Conservation (phyloP, 2,113 vertebrate genomes). For the Sphyrna mokarran region DNA sequence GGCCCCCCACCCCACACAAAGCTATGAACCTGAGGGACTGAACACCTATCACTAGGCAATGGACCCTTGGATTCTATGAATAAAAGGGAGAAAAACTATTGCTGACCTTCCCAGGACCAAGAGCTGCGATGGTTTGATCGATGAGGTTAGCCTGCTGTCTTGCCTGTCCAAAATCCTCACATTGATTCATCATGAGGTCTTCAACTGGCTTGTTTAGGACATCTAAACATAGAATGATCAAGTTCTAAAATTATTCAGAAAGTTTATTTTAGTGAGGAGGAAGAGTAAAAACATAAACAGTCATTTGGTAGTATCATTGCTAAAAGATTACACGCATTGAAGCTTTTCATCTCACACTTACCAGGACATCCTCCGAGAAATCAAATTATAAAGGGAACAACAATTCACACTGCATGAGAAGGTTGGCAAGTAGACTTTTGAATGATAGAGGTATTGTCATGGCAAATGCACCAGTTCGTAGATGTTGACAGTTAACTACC, state of each 20-base stretch:
- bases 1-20: neutral
- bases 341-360: too few relatives aligned
- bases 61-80: neutral
- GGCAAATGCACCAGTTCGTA: too few relatives aligned
- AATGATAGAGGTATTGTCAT: too few relatives aligned
- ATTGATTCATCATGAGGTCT: conserved; percentile 69
- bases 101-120: conserved; percentile 64
- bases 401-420: too few relatives aligned
- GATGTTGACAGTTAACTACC: too few relatives aligned
- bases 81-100: neutral
- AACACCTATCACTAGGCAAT: neutral
- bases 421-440: too few relatives aligned
- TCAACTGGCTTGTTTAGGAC: conserved; percentile 64
- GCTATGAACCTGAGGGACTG: neutral
- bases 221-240: conserved; percentile 47
- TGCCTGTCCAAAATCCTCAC: conserved; percentile 61
- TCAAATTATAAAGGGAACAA: too few relatives aligned
- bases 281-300: neutral
- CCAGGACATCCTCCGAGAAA: too few relatives aligned
- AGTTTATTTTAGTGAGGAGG: neutral
- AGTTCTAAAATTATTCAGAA: neutral
- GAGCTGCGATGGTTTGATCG: conserved; percentile 55
- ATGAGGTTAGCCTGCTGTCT: conserved; percentile 71
- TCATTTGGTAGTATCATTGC: neutral
- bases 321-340: neutral